Conservation (phyloP, 1,140 invertebrate species). For the Cardiocondyla obscurior region DNA sequence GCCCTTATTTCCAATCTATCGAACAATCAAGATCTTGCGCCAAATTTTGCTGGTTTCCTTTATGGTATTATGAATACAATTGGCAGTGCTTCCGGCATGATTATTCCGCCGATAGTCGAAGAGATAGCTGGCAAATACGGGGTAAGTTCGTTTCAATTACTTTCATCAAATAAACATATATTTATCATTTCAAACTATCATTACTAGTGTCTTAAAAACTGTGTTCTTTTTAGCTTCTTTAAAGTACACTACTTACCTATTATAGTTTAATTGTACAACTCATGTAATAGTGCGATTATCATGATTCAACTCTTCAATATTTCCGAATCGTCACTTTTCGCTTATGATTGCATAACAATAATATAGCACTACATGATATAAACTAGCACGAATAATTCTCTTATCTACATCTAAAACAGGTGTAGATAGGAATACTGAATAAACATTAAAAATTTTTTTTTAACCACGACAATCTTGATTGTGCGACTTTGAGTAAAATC, state of each 20-base stretch:
- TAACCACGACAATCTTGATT: neutral
- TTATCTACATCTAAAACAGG: neutral
- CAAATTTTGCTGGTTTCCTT: constrained; percentile 90
- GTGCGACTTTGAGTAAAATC: neutral
- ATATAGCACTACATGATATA: neutral
- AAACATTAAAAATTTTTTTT: neutral
- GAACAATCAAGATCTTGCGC: constrained; percentile 92
- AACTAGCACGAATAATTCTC: neutral
- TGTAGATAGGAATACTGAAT: neutral
- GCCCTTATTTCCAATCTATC: constrained; percentile 91
- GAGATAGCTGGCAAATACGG: constrained; percentile 74
- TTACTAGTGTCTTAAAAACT: neutral
- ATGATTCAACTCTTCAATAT: neutral
- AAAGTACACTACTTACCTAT: neutral
- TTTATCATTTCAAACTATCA: neutral
- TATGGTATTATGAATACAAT: constrained; percentile 90
- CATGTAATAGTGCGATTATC: neutral
- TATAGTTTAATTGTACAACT: neutral
- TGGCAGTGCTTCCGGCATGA: constrained; percentile 87
- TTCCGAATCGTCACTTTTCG: neutral
- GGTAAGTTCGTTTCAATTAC: constrained; percentile 64
- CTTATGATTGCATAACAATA: neutral
- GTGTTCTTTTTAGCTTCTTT: neutral
- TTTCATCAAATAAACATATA: neutral
- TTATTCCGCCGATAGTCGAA: constrained; percentile 84